Base-by-base conservation (phyloP, 2,797 vertebrate genomes). In the Macrochelys suwanniensis region DNA sequence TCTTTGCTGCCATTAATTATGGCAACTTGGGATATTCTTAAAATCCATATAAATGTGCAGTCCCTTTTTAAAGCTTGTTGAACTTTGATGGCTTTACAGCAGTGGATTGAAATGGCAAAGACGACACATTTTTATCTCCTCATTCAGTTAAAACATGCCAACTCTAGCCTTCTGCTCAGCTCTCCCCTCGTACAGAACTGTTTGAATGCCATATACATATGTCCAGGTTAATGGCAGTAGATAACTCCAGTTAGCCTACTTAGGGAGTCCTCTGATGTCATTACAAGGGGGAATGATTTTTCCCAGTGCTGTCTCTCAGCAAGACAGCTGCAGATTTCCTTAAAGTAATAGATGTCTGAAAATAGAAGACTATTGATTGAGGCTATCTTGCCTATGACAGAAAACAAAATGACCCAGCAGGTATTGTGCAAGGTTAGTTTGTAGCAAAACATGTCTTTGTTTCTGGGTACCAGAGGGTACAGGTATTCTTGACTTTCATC, bases 261-360 rank as follows among this genome's bases (percentile, higher is more conserved):
- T 78, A 96, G 42, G 8, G n/a, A 92, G 37, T 89, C 80, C 51
- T 89, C 78, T 77, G 80, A 31, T 83, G 82, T 79, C 84, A 11
- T 85, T 91, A 61, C 53, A 80, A 61, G 11, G 21, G 78, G 51
- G 80, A 81, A n/a, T 71, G 82, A 78, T 45, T 90, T 93, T 83
- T 17, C 87, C 25, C 31, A 85, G 11, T 87, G 16, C 86, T 79
- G 78, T 56, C 85, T 88, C 61, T 85, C 93, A 95, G 74, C 25
- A 89, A 86, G 85, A 76, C 9, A 91, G 87, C 94, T 61, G 94
- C 92, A 84, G 31, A 88, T 93, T 93, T 94, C 80, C 93, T 90
- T 96, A 94, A 91, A 96, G 87, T 95, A 97, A 90, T 15, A 96
- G 85, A 96, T 51, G 87, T 85, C 91, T 97, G 82, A 92, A 97